Base-by-base conservation (phyloP, 2,888 invertebrate species). In the Perdita meconis region DNA sequence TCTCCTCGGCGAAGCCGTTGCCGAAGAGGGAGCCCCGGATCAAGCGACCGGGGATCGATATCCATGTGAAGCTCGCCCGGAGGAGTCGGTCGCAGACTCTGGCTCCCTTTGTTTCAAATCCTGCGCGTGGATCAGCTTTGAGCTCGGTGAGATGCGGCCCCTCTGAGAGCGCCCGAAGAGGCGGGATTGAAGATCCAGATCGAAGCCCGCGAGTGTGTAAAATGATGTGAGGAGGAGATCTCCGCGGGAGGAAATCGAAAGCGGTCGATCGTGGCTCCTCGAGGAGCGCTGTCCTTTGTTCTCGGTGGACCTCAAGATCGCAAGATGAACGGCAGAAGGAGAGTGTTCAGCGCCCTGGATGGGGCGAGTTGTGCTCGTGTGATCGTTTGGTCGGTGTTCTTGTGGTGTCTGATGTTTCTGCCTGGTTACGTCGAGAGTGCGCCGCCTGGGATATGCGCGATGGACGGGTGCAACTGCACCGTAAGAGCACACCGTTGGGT, bases 401-500 rank as follows among this genome's bases (percentile, higher is more conserved):
- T 90, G 83, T 88, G 88, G 80, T 86, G 86, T 80, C 65, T 89
- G 57, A 71, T 83, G 67, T 82, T 77, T 47, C 66, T 83, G 44
- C 57, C 56, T 70, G 80, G 78, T 70, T 42, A 74, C 67, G 82
- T 78, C 66, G 83, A 78, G 61, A 83, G 81, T 70, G 81, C 82
- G 57, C 82, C 87, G 55, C 86, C 88, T 68, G 93, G 93, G 68
- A 92, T 95, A 82, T 95, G 95, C 90, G 92, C 93, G 69, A 92
- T 93, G 92, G 90, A 92, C 71, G 95, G 93, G 85, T 96, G 96
- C 92, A 93, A 93, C 84, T 96, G 96, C 90, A 92, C 93, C 47
- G 92, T 93, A 60, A 94, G 93, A 63, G 93, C 93, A 34, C 94
- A 94, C 83, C 94, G 94, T 55, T 95, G 95, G 95, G 94, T 94